These are phyloP conservation scores for Theretra japonica DNA, from an alignment of 2,888 invertebrate genomes.

Conservation along the genomic window DNA sequence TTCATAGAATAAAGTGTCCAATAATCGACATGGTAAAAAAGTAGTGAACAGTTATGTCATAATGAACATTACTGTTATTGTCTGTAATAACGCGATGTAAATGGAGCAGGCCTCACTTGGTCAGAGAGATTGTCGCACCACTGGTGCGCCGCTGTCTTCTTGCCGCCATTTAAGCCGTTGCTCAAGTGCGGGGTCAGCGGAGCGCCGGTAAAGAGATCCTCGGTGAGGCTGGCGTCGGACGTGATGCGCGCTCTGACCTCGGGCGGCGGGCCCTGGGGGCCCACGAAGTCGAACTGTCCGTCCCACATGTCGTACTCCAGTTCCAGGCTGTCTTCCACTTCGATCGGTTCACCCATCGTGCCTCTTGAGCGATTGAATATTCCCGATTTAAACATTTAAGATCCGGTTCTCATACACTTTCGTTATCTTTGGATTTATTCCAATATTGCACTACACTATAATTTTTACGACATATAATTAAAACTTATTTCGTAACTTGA, in stretches of 20 bases:
- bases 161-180: constrained; percentile 82
- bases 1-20: constrained; percentile 21
- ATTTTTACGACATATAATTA: constrained; percentile 48
- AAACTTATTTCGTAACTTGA: constrained; percentile 60
- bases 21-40: constrained; percentile 11
- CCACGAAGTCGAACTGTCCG: constrained; percentile 94
- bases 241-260: constrained; percentile 67
- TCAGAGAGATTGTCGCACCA: constrained; percentile 86
- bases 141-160: constrained; percentile 83
- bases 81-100: constrained; percentile 26
- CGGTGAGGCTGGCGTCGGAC: constrained; percentile 73
- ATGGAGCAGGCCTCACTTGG: constrained; percentile 78
- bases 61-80: constrained; percentile 25
- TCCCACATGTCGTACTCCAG: constrained; percentile 95
- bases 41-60: constrained; percentile 14
- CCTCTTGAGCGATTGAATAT: constrained; percentile 75
- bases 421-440: constrained; percentile 73
- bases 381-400: constrained; percentile 80
- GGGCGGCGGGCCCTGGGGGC: constrained; percentile 79
- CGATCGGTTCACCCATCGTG: constrained; percentile 76
- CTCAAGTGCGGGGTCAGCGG: constrained; percentile 77
- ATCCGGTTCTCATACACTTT: constrained; percentile 51
- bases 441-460: constrained; percentile 69
- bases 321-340: constrained; percentile 86
- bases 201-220: constrained; percentile 78